phyloP scores from a whole-genome alignment of 2,888 invertebrate species.

The Cyrtodaria siliqua region DNA sequence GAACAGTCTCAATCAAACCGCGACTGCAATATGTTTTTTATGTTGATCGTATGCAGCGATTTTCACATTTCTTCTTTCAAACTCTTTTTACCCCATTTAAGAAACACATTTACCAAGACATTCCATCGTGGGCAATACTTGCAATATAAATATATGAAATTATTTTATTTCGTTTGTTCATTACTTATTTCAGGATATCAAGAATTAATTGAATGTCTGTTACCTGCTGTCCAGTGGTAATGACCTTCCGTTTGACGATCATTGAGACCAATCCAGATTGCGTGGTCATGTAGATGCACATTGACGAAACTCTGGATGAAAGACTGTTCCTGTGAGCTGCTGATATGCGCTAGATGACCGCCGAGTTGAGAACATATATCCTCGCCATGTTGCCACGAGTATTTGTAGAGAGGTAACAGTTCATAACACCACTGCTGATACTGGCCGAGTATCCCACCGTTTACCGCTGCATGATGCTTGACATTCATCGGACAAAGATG shows the following conservation, averaged over 20 bases:
- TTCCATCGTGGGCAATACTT: too few relatives aligned
- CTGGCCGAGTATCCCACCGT: slow-evolving; percentile 24
- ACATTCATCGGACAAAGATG: neutral
- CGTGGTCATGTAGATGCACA: slow-evolving; percentile 20
- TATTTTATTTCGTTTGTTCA: too few relatives aligned
- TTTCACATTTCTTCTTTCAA: too few relatives aligned
- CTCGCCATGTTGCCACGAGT: slow-evolving; percentile 35
- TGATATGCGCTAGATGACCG: slow-evolving; percentile 40
- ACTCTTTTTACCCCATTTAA: too few relatives aligned
- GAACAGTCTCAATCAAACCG: too few relatives aligned
- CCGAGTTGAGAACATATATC: slow-evolving; percentile 15
- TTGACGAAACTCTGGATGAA: slow-evolving; percentile 39
- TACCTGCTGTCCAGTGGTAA: slow-evolving; percentile 49
- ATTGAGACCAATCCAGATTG: slow-evolving; percentile 52
- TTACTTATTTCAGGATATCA: too few relatives aligned
- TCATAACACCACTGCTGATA: slow-evolving; percentile 41
- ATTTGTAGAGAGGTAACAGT: slow-evolving; percentile 6
- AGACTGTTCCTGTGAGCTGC: slow-evolving; percentile 26
- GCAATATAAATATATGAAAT: too few relatives aligned
- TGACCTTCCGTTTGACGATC: slow-evolving; percentile 29
- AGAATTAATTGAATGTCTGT: too few relatives aligned
- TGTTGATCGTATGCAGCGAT: too few relatives aligned
- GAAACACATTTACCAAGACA: too few relatives aligned
- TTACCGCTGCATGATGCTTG: neutral
- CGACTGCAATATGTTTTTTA: too few relatives aligned